Evolutionary conservation across 2,888 invertebrate genomes (phyloP), one percentile per base, ranked within the genome.

Genomic region (Trachelus iudaicus): DNA sequence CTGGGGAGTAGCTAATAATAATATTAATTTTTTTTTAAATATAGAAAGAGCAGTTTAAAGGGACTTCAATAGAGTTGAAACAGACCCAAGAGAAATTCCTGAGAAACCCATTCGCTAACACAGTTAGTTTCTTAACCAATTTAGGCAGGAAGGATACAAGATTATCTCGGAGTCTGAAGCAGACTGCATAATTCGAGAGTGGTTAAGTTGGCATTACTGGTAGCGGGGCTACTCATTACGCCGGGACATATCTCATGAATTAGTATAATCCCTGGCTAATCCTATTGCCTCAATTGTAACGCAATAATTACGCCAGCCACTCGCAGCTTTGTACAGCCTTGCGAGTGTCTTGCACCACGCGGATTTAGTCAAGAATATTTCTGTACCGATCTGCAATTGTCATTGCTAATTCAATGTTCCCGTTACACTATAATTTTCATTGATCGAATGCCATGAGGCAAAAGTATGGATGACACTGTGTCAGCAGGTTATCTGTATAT

Each of bases 181-280:
- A 74, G 69, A 73, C 56, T 73, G 69, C 75, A 75, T 77, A 75
- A 79, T 80, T 74, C 77, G 69, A 69, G 75, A 77, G 75, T 68
- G 75, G 71, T 37, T 34, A 80, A 73, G 73, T 77, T 74, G 37
- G 77, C 34, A 75, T 75, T 71, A 73, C 33, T 35, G 69, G 40
- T 77, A 79, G 69, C 15, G 31, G 69, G 33, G 56, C 23, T 35
- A 69, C 74, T 77, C 75, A 71, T 37, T 75, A 69, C 69, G 34
- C 40, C 69, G 71, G 35, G 73, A 77, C 40, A 69, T 34, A 79
- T 75, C 56, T 77, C 75, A 73, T 77, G 75, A 77, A 77, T 76
- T 77, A 79, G 76, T 76, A 79, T 81, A 79, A 81, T 81, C 77
- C 76, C 23, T 31, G 74, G 76, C 56, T 81, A 81, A 80, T 80